These are phyloP conservation scores for Apostichopus japonicus DNA, from an alignment of 35 echinoderm and acorn worm genomes.

Conservation along the genomic window DNA sequence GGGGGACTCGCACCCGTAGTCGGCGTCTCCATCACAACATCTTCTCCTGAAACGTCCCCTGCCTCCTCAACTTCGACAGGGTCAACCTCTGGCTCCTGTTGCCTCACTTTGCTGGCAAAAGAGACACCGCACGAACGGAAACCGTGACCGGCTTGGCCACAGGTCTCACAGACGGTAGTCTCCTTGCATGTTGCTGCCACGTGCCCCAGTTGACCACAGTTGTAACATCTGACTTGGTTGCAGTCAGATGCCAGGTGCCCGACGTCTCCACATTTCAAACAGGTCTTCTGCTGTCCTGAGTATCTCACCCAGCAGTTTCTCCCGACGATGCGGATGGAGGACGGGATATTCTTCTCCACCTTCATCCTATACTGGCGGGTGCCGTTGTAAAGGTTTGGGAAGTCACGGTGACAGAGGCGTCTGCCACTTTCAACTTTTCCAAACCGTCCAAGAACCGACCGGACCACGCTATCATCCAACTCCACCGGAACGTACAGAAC, in stretches of 20 bases:
- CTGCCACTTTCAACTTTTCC: neutral
- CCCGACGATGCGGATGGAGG: neutral
- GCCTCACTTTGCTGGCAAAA: too few species aligned
- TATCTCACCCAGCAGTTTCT: constrained; percentile 36
- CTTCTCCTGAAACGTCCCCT: too few species aligned
- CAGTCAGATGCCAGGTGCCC: constrained; percentile 26
- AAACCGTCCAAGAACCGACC: neutral
- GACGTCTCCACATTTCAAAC: constrained; percentile 15
- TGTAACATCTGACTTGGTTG: neutral
- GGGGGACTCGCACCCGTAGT: too few species aligned
- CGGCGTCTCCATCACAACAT: too few species aligned
- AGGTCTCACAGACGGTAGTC: too few species aligned
- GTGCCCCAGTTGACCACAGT: neutral
- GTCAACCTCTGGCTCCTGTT: too few species aligned
- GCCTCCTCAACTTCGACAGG: too few species aligned
- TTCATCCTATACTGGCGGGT: constrained; percentile 29
- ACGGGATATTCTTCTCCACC: constrained; percentile 35
- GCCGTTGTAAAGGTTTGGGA: constrained; percentile 13
- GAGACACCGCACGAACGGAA: too few species aligned
- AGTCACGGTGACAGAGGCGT: neutral
- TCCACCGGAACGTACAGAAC: neutral
- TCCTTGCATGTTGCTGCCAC: too few species aligned
- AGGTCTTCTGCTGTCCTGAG: constrained; percentile 40
- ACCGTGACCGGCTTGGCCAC: too few species aligned
- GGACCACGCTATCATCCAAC: neutral